Percentiles rank a stretch among this genome's conserved stretches.
Conservation (phyloP, 2,113 vertebrate species). For the Isurus oxyrinchus region DNA sequence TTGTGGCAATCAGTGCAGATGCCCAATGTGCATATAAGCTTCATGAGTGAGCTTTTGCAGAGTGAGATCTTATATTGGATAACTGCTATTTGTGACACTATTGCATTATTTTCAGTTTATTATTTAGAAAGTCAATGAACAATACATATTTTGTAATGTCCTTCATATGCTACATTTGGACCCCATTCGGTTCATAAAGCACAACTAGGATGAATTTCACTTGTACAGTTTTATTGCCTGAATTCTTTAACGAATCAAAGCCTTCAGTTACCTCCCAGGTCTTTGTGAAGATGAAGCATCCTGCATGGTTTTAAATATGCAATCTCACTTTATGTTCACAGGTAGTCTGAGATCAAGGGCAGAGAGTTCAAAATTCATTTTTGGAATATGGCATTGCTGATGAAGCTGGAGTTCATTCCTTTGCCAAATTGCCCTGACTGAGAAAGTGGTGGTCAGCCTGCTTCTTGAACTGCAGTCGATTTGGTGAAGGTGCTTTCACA, state of each 20-base stretch:
- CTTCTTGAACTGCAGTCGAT: background rate
- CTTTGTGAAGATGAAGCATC: background rate
- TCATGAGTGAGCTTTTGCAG: background rate
- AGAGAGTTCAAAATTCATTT: background rate
- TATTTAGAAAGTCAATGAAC: background rate
- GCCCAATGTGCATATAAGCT: background rate
- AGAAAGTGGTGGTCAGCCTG: background rate
- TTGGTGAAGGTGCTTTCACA: background rate
- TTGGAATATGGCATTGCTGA: background rate
- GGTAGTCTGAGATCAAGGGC: background rate
- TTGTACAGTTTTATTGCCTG: background rate
- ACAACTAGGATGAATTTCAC: background rate
- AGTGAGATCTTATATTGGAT: background rate
- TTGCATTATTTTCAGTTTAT: background rate
- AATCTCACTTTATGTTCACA: background rate
- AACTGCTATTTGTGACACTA: background rate
- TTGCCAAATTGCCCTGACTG: background rate
- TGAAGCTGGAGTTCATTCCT: background rate
- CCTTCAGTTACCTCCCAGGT: background rate
- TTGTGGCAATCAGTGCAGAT: background rate
- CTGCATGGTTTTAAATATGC: background rate
- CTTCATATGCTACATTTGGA: background rate
- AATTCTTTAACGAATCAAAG: background rate
- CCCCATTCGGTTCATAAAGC: background rate
- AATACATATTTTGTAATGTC: background rate